These are phyloP conservation scores for Samia ricini DNA, from an alignment of 1,140 invertebrate species.

Conservation along the genomic window DNA sequence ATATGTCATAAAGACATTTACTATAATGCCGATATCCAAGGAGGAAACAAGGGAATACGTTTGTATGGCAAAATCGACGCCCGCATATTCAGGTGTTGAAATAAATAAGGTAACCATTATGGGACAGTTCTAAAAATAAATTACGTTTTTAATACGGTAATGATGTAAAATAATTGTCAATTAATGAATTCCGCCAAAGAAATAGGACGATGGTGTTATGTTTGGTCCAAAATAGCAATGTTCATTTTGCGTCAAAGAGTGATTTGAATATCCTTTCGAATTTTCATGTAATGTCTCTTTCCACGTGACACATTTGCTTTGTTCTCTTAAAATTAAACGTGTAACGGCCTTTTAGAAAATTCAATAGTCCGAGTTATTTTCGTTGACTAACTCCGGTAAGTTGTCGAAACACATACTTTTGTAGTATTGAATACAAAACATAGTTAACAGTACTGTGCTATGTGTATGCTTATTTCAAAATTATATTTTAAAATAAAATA, in stretches of 20 bases:
- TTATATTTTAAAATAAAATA: no score
- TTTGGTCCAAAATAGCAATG: constrained; percentile 19
- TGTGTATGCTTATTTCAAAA: constrained; percentile 14
- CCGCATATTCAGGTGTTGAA: no score
- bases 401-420: constrained; percentile 27
- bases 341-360: constrained; percentile 48
- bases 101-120: no score
- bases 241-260: constrained; percentile 14
- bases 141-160: no score
- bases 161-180: no score
- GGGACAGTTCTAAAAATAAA: no score
- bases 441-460: constrained; percentile 18
- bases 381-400: constrained; percentile 26
- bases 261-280: constrained; percentile 13
- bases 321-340: constrained; percentile 49
- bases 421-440: constrained; percentile 21
- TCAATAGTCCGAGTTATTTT: constrained; percentile 27
- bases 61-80: no score
- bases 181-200: not conserved
- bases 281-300: constrained; percentile 61
- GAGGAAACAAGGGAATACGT: no score
- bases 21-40: no score
- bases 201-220: constrained; percentile 9
- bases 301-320: constrained; percentile 30
- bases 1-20: no score